Conservation (phyloP, 2,888 invertebrate genomes). For the Trachelus stipa region DNA sequence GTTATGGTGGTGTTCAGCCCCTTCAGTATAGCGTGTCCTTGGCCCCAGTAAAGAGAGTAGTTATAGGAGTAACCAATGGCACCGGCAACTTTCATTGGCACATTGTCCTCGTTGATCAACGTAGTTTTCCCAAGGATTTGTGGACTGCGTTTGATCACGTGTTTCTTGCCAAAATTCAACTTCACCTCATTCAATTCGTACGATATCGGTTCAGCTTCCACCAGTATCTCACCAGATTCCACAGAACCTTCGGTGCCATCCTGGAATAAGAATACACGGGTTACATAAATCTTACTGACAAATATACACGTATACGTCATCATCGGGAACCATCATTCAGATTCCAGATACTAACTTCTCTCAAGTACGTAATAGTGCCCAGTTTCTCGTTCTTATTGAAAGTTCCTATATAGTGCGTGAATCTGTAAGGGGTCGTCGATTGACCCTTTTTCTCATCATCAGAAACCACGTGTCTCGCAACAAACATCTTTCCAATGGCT, state of each 20-base stretch:
- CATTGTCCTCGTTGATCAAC: conserved; percentile 68
- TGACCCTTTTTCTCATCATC: conserved; percentile 34
- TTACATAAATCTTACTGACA: neutral
- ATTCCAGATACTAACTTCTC: conserved; percentile 65
- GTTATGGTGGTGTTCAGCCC: conserved; percentile 77
- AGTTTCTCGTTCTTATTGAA: conserved; percentile 73
- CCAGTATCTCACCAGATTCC: conserved; percentile 76
- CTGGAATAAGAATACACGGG: conserved; percentile 30
- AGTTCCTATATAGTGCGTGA: conserved; percentile 77
- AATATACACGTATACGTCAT: neutral
- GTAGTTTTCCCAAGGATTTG: conserved; percentile 63
- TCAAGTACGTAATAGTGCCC: conserved; percentile 78
- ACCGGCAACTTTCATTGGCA: conserved; percentile 75
- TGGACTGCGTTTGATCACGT: conserved; percentile 63
- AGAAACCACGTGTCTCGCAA: conserved; percentile 66
- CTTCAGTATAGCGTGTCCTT: conserved; percentile 78
- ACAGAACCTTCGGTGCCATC: conserved; percentile 46
- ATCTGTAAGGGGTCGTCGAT: conserved; percentile 42
- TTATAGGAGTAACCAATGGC: conserved; percentile 80
- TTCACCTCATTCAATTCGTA: conserved; percentile 81
- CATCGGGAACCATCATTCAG: neutral
- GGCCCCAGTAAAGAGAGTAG: conserved; percentile 83
- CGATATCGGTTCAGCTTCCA: conserved; percentile 82
- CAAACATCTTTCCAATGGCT: conserved; percentile 67
- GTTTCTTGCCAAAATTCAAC: conserved; percentile 70